A percentile compares a stretch with the other conserved stretches of the same genome.
These are phyloP conservation scores for Phenganax subtilis DNA, from an alignment of 92 coral and sea anemone species.

Conservation along the genomic window DNA sequence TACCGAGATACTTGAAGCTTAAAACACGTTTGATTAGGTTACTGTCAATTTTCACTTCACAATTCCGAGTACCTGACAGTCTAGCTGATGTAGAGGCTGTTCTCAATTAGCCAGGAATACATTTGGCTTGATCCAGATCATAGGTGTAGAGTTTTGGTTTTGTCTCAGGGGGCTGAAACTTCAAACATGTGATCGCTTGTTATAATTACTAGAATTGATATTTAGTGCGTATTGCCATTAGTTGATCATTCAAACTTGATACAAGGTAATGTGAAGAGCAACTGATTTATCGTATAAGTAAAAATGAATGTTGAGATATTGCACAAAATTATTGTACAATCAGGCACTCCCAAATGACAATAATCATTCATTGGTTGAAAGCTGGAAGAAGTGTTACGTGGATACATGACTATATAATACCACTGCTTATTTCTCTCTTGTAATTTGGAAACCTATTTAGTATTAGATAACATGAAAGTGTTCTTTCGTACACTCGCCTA, in stretches of 20 bases:
- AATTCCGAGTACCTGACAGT: neutral
- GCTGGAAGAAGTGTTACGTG: neutral
- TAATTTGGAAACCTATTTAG: constrained; percentile 15
- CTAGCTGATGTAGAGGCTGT: neutral
- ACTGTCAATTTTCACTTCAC: constrained; percentile 4
- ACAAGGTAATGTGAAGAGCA: no score
- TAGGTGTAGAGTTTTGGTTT: constrained; percentile 31
- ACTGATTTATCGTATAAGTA: neutral
- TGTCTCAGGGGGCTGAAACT: neutral
- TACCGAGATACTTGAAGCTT: constrained; percentile 4
- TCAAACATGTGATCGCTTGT: neutral
- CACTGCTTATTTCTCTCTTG: neutral
- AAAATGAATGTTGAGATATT: neutral
- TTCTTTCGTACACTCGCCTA: constrained; percentile 33
- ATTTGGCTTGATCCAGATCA: neutral
- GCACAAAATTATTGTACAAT: neutral
- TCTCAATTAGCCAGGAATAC: neutral
- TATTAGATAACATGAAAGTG: constrained; percentile 37
- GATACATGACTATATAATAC: neutral
- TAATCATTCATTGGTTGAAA: neutral
- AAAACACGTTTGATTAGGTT: constrained; percentile 5
- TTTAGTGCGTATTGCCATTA: neutral
- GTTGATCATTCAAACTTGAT: neutral
- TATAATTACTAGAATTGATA: neutral
- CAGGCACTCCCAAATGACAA: neutral